Conservation (phyloP, 2,113 vertebrate genomes). For the Anseranas semipalmata region DNA sequence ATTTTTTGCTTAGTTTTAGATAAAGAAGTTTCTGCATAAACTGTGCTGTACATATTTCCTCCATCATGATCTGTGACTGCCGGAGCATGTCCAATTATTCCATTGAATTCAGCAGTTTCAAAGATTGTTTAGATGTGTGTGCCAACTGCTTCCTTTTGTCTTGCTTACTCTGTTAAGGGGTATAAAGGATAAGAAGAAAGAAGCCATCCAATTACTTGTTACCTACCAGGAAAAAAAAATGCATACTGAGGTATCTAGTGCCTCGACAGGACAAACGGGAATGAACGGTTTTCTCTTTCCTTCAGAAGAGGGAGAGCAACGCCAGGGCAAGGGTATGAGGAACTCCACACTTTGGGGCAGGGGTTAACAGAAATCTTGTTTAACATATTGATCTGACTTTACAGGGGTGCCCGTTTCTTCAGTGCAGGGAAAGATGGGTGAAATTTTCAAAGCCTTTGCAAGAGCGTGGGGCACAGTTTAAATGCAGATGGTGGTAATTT, state of each 20-base stretch:
- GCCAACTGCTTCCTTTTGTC: not conserved
- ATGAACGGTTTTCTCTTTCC: not conserved
- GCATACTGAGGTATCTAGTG: not conserved
- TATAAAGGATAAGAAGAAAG: not conserved
- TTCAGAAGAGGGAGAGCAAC: not conserved
- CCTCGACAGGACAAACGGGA: not conserved
- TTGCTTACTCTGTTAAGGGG: not conserved
- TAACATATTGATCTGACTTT: not conserved
- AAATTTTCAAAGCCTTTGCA: not conserved
- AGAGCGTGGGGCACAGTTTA: not conserved
- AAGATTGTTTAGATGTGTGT: not conserved
- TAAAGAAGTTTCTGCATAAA: not conserved
- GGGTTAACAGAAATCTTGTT: not conserved
- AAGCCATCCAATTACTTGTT: not conserved
- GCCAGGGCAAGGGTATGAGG: not conserved
- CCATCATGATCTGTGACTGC: not conserved
- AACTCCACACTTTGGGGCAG: rapidly evolving
- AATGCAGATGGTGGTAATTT: not conserved
- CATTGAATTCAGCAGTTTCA: not conserved
- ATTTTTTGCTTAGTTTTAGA: not conserved
- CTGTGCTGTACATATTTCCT: not conserved
- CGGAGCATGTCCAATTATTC: not conserved
- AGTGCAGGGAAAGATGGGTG: not conserved
- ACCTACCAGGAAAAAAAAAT: too few relatives aligned
- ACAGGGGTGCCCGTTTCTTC: not conserved